Evolutionary conservation across 2,888 invertebrate species (phyloP).

Genomic region (Thymelicus sylvestris): DNA sequence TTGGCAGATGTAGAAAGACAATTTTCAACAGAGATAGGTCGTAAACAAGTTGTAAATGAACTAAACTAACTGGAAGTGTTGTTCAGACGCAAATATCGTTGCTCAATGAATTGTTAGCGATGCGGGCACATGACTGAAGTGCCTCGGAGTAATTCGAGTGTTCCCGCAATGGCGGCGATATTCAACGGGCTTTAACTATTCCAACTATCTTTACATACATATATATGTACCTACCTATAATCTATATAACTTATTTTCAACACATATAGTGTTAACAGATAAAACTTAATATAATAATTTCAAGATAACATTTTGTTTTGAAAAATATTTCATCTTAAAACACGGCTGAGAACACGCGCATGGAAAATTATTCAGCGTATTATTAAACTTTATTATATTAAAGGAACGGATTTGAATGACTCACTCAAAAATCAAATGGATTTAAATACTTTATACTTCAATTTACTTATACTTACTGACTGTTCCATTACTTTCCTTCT

Average conservation of each 20-base stretch:
- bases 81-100: slow-evolving; percentile 9
- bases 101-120: background rate
- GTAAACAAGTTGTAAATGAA: slow-evolving; percentile 1
- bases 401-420: too few species aligned
- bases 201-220: background rate
- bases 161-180: background rate
- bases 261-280: too few species aligned
- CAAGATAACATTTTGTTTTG: too few species aligned
- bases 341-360: too few species aligned
- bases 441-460: too few species aligned
- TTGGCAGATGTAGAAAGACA: background rate
- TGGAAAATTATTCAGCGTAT: too few species aligned
- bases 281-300: too few species aligned
- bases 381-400: too few species aligned
- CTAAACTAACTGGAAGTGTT: background rate
- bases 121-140: slow-evolving; percentile 4
- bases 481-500: too few species aligned
- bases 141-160: background rate
- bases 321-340: too few species aligned
- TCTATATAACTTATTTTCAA: background rate
- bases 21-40: background rate
- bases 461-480: too few species aligned
- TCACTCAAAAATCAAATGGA: too few species aligned
- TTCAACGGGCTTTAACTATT: background rate
- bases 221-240: background rate